Evolutionary conservation across 2,888 invertebrate species (phyloP).

Genomic region (Fissipunctia ypsillon): DNA sequence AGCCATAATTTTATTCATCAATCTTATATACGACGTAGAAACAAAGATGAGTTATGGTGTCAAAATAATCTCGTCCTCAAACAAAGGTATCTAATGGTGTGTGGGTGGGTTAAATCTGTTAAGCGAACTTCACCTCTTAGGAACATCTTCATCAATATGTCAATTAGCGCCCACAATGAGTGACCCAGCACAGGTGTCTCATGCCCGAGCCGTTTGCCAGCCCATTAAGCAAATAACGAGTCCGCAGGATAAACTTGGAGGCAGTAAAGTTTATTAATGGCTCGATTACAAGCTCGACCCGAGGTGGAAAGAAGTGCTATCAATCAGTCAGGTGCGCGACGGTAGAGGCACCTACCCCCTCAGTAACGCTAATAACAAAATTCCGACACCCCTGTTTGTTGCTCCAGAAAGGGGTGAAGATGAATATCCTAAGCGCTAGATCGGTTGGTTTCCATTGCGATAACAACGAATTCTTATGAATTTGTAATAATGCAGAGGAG

Average conservation of each 20-base stretch:
- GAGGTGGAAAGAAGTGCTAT: conserved; percentile 90
- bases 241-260: conserved; percentile 89
- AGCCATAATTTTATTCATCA: conserved; percentile 27
- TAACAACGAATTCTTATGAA: conserved; percentile 69
- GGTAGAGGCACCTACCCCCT: conserved; percentile 84
- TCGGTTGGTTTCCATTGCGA: conserved; percentile 76
- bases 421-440: conserved; percentile 84
- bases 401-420: conserved; percentile 89
- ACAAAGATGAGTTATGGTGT: conserved; percentile 8
- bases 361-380: conserved; percentile 90
- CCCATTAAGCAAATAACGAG: conserved; percentile 90
- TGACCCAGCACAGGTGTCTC: conserved; percentile 84
- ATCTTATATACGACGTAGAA: conserved; percentile 9
- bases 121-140: conserved; percentile 66
- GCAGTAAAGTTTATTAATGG: conserved; percentile 91
- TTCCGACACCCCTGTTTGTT: conserved; percentile 89
- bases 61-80: conserved; percentile 11
- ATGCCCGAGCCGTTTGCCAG: conserved; percentile 85
- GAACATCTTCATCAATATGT: conserved; percentile 82
- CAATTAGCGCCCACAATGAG: conserved; percentile 82
- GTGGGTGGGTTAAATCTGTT: conserved; percentile 38
- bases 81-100: conserved; percentile 21
- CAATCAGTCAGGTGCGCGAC: conserved; percentile 90
- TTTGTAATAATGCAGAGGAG: conserved; percentile 40
- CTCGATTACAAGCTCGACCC: conserved; percentile 91